Evolutionary conservation across 2,888 invertebrate genomes (phyloP).

Genomic region (Mantis religiosa): DNA sequence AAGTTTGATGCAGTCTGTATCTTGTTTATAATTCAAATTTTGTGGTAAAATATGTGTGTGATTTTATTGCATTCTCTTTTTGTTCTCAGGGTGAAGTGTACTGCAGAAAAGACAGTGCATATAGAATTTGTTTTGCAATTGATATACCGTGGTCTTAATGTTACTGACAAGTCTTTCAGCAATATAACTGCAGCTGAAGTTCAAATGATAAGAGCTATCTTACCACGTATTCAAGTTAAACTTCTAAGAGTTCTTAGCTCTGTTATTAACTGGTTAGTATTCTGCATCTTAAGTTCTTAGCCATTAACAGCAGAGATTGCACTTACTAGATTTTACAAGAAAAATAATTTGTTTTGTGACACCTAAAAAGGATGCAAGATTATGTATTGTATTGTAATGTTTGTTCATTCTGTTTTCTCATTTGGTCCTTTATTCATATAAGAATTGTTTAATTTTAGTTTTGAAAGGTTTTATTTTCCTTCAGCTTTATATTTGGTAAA

Average conservation of each 20-base stretch:
- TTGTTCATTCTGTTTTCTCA: too few relatives aligned
- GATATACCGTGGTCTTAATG: conserved; percentile 27
- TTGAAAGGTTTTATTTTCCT: too few relatives aligned
- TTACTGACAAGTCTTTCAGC: conserved; percentile 21
- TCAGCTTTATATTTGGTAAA: too few relatives aligned
- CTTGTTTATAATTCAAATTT: too few relatives aligned
- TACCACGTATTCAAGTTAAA: conserved; percentile 26
- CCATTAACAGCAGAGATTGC: too few relatives aligned
- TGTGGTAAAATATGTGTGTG: too few relatives aligned
- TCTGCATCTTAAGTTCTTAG: background rate
- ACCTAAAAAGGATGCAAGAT: background rate
- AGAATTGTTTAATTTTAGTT: too few relatives aligned
- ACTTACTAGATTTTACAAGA: too few relatives aligned
- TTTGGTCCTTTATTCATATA: too few relatives aligned
- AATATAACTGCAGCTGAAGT: conserved; percentile 19
- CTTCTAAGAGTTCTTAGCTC: conserved; percentile 18
- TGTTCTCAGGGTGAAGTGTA: conserved; percentile 21
- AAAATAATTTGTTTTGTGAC: background rate
- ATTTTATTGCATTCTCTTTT: background rate
- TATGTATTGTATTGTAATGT: background rate
- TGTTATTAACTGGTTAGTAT: conserved; percentile 29
- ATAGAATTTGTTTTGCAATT: conserved; percentile 22
- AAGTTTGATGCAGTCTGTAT: too few relatives aligned
- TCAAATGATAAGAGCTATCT: conserved; percentile 17
- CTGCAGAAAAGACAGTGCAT: conserved; percentile 26